phyloP scores from a whole-genome alignment of 2,888 invertebrate species.

The Ormyrus thymus region DNA sequence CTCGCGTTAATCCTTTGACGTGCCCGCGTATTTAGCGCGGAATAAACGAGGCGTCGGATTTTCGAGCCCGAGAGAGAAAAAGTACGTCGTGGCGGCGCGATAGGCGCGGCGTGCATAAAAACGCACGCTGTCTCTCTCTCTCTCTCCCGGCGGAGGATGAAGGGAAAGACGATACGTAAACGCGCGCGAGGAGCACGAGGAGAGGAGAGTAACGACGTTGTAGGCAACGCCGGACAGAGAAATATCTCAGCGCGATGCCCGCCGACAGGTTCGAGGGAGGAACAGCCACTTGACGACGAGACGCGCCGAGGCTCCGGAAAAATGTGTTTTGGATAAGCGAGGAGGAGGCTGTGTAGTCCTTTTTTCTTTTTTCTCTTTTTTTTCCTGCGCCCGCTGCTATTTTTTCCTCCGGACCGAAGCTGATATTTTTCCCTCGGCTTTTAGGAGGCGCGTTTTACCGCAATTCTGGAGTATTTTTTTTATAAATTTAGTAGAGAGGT shows the following conservation, averaged over 20 bases:
- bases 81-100: not conserved
- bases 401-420: not conserved
- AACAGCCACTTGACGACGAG: not conserved
- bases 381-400: not conserved
- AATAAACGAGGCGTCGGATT: slow-evolving; percentile 40
- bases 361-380: not conserved
- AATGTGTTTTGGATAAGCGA: slow-evolving; percentile 51
- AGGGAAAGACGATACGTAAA: slow-evolving; percentile 50
- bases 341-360: not conserved
- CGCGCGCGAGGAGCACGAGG: slow-evolving; percentile 4
- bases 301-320: slow-evolving; percentile 16
- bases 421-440: not conserved
- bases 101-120: slow-evolving; percentile 35
- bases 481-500: too few relatives aligned
- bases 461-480: too few relatives aligned
- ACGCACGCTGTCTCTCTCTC: not conserved
- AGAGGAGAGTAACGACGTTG: slow-evolving; percentile 49
- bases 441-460: not conserved
- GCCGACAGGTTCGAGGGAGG: slow-evolving; percentile 37
- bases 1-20: slow-evolving; percentile 42
- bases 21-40: slow-evolving; percentile 23
- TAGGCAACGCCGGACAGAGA: slow-evolving; percentile 46
- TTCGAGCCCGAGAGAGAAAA: slow-evolving; percentile 8
- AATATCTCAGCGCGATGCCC: slow-evolving; percentile 41
- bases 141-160: slow-evolving; percentile 1